These are phyloP conservation scores for Psilopogon haemacephalus DNA, from an alignment of 2,113 vertebrate species.

Conservation along the genomic window DNA sequence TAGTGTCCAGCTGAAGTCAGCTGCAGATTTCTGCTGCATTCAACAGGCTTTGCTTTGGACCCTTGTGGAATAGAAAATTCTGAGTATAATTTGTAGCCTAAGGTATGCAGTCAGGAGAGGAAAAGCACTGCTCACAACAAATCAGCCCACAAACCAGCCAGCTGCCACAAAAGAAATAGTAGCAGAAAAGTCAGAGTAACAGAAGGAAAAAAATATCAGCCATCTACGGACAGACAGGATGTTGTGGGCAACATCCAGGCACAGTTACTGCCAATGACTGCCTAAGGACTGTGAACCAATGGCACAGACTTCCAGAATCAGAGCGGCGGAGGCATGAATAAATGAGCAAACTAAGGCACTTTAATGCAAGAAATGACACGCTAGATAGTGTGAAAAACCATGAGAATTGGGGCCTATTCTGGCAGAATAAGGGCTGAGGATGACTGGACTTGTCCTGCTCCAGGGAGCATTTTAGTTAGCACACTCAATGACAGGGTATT, in stretches of 20 bases:
- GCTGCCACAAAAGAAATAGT: background rate
- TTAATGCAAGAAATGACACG: background rate
- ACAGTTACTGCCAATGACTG: background rate
- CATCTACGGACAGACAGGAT: background rate
- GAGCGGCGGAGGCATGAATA: background rate
- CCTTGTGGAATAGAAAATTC: conserved; percentile 5
- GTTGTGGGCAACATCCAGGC: conserved; percentile 37
- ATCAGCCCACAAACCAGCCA: conserved; percentile 1
- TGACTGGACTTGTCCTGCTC: background rate
- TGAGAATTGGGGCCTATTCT: background rate
- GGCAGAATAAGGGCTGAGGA: background rate
- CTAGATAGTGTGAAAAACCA: fast-evolving
- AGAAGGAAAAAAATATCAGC: background rate
- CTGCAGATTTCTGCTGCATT: background rate
- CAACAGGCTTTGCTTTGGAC: background rate
- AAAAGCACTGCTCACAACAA: conserved; percentile 2
- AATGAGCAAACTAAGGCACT: background rate
- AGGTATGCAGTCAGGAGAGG: background rate
- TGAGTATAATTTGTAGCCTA: background rate
- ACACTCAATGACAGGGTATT: background rate
- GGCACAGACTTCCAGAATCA: background rate
- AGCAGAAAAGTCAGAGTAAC: background rate
- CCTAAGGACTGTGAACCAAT: background rate
- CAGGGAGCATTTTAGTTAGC: background rate
- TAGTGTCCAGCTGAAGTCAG: background rate